phyloP scores from a whole-genome alignment of 2,797 vertebrate species.

The Oryzias dopingdopingensis region DNA sequence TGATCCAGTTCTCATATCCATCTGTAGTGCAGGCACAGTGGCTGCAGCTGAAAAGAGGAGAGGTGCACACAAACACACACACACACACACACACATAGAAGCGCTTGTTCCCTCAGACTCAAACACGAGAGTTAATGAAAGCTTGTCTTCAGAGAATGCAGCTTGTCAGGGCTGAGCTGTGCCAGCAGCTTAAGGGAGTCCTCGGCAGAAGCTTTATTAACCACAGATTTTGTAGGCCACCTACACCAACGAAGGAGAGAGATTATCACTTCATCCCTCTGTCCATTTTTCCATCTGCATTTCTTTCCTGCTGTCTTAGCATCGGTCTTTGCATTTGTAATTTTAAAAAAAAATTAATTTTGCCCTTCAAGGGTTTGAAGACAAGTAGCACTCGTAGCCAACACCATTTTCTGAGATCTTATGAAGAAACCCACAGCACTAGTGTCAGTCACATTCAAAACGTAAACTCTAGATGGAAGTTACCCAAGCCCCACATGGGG shows the following conservation, averaged over 20 bases:
- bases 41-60: slow-evolving; percentile 53
- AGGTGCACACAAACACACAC: slow-evolving; percentile 1
- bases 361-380: slow-evolving; percentile 4
- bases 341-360: slow-evolving; percentile 4
- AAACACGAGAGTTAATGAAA: slow-evolving; percentile 74
- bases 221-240: slow-evolving; percentile 70
- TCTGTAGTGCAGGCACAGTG: slow-evolving; percentile 62
- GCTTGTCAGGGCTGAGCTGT: slow-evolving; percentile 71
- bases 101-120: slow-evolving; percentile 11
- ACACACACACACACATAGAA: slow-evolving; percentile 15
- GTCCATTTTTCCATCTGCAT: slow-evolving; percentile 16
- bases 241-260: slow-evolving; percentile 48
- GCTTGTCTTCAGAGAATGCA: slow-evolving; percentile 80
- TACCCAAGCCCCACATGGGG: too few relatives aligned
- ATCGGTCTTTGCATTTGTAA: neutral
- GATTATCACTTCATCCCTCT: slow-evolving; percentile 60
- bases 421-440: slow-evolving; percentile 1
- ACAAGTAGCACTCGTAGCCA: slow-evolving; percentile 4
- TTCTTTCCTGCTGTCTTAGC: slow-evolving; percentile 10
- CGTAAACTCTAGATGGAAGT: too few relatives aligned
- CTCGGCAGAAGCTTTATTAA: slow-evolving; percentile 64
- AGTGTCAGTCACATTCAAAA: too few relatives aligned
- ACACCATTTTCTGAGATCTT: neutral
- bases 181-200: slow-evolving; percentile 69
- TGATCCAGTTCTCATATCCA: slow-evolving; percentile 26